Base-by-base conservation (phyloP, 2,888 invertebrate genomes). In the Anorthoa munda region DNA sequence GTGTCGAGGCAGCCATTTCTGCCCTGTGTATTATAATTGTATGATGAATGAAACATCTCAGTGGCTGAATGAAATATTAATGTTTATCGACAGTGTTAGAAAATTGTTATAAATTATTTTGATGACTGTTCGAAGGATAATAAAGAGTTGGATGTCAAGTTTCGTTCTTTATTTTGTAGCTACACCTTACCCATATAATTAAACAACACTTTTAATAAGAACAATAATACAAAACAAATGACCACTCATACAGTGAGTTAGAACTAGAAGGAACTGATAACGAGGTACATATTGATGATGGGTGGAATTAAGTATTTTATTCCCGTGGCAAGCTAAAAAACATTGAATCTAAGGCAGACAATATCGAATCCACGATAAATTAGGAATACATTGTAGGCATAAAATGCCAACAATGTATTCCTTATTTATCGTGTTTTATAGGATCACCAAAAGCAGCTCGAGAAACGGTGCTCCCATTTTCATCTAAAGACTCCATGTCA, bases 41-140 rank as follows among this genome's bases (percentile, higher is more conserved):
- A 91, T 92, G 91, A 86, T 92, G 93, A 90, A 91, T 91, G 90
- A 85, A 95, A 93, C 95, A 95, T 95, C 95, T 95, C 95, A 94
- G 95, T 95, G 96, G 94, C 93, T 95, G 95, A 95, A 94, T 95
- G 95, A 92, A 93, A 92, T 93, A 94, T 95, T 94, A 93, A 95
- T 96, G 95, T 95, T 95, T 93, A 95, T 95, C 95, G 94, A 95
- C 96, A 96, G 96, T 96, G 96, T 96, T 96, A 96, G 96, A 96
- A 96, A 96, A 96, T 96, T 96, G 96, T 96, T 96, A 96, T 96
- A 96, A 96, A 96, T 96, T 96, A 96, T 96, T 96, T 96, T 96
- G 96, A 96, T 96, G 96, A 96, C 96, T 96, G 96, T 96, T 96
- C 96, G 95, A 96, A 96, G 93, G 95, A 96, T 96, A 96, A 96